Evolutionary conservation across 2,888 invertebrate genomes (phyloP).

Genomic region (Bugulina stolonifera): DNA sequence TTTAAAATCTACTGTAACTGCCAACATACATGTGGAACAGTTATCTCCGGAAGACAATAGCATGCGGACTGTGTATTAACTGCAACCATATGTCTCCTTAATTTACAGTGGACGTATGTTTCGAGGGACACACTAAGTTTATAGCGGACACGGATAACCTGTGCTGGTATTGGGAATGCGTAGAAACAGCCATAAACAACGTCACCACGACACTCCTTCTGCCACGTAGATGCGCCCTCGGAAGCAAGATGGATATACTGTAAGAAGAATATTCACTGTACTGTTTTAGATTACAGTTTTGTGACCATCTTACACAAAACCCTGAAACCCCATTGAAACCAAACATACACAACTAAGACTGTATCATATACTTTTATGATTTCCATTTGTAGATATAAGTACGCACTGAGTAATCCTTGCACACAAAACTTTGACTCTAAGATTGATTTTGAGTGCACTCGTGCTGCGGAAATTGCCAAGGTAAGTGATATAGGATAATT

Average conservation of each 20-base stretch:
- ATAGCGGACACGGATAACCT: neutral
- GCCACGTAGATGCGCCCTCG: slow-evolving; percentile 10
- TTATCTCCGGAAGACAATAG: too few species aligned
- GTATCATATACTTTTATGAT: too few species aligned
- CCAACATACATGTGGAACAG: too few species aligned
- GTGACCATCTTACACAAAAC: too few species aligned
- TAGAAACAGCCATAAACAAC: neutral
- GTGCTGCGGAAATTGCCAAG: neutral
- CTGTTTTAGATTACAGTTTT: neutral
- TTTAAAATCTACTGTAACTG: too few species aligned
- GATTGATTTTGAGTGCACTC: slow-evolving; percentile 14
- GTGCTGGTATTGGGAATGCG: slow-evolving; percentile 24
- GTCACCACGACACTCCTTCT: neutral
- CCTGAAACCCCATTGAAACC: too few species aligned
- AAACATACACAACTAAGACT: too few species aligned
- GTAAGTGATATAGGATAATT: too few species aligned
- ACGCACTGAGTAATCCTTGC: slow-evolving; percentile 4
- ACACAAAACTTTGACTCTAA: neutral
- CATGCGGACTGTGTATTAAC: too few species aligned
- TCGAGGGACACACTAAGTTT: neutral
- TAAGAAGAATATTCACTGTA: neutral
- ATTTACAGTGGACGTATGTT: slow-evolving; percentile 14
- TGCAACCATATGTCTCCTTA: too few species aligned
- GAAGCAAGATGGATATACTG: slow-evolving; percentile 7
- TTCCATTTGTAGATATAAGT: too few species aligned